Base-by-base conservation (phyloP, 2,888 invertebrate species). In the Ashinkailepas kermadecensis region DNA sequence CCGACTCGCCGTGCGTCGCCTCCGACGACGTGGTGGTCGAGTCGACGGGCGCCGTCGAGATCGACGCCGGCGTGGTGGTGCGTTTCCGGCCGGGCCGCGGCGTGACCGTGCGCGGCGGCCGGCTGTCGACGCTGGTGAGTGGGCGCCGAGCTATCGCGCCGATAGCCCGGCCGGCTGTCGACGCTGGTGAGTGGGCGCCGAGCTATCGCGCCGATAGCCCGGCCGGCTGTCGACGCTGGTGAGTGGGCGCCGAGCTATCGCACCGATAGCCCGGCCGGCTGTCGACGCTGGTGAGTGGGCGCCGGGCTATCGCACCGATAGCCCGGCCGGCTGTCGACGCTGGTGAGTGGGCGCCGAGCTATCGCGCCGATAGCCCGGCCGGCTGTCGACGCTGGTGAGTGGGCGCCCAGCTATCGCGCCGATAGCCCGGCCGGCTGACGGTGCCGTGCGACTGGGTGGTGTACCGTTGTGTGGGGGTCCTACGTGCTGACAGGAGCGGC, bases 31-130 rank as follows among this genome's bases (percentile, higher is more conserved):
- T 84, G 23, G 57, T 80, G 18, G 81, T 84, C 15, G 78, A 81
- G 64, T 58, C 70, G 56, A 81, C 81, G 11, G 83, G 81, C n/a
- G 78, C 65, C 25, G 81, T 84, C 39, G 82, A 74, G 54, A 74
- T 84, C 23, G 78, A 82, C 23, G 82, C 84, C 0, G 84, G 84
- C 15, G 83, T 83, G 15, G 81, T 82, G 13, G 78, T 84, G 56
- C 74, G 80, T 65, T 84, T 84, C 58, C 83, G 82, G 70, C 82
- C 84, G 13, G 84, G 84, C 11, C 83, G 83, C 21, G 84, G 84
- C 18, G 70, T 84, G 58, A 84, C 83, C 39, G 83, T 84, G 59
- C 81, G 81, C 58, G 84, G 84, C n/a, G 78, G 74, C 0, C 54
- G 39, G 15, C 54, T 74, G 9, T 9, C 23, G 13, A 54, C 54